These are phyloP conservation scores for Sorex maritimensis DNA, from an alignment of 2,797 vertebrate species.

Conservation along the genomic window DNA sequence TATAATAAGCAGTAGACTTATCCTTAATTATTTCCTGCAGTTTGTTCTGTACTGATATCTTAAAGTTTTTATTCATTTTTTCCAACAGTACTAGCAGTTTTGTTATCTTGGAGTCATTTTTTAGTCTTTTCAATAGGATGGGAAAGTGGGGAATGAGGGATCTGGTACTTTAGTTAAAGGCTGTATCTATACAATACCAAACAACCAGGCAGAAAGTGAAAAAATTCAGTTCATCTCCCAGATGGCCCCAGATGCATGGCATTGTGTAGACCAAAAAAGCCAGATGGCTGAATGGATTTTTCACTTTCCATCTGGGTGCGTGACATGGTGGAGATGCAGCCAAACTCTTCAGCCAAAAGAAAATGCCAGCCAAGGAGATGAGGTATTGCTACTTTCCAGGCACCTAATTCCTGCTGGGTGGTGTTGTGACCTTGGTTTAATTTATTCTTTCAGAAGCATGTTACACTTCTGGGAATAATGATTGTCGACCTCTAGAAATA, in stretches of 20 bases:
- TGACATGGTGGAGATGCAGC: constrained; percentile 85
- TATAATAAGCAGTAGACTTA: constrained; percentile 78
- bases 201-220: constrained; percentile 81
- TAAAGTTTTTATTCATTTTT: constrained; percentile 71
- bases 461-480: constrained; percentile 44
- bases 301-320: constrained; percentile 86
- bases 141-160: not conserved
- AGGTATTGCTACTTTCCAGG: constrained; percentile 86
- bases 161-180: constrained; percentile 22
- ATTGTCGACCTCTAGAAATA: constrained; percentile 69
- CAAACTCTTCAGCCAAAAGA: constrained; percentile 85
- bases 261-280: constrained; percentile 86
- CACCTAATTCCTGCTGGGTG: constrained; percentile 79
- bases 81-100: not conserved
- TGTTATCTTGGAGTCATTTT: not conserved
- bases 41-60: constrained; percentile 52
- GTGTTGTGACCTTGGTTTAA: constrained; percentile 77
- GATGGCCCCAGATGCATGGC: constrained; percentile 87
- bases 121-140: not conserved
- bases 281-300: constrained; percentile 86
- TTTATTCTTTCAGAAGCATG: constrained; percentile 73
- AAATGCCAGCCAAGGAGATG: constrained; percentile 87
- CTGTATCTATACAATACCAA: constrained; percentile 78
- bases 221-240: constrained; percentile 82
- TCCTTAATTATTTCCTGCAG: constrained; percentile 60